Evolutionary conservation across 2,113 vertebrate genomes (phyloP).

Genomic region (Dryoscopus gambensis): DNA sequence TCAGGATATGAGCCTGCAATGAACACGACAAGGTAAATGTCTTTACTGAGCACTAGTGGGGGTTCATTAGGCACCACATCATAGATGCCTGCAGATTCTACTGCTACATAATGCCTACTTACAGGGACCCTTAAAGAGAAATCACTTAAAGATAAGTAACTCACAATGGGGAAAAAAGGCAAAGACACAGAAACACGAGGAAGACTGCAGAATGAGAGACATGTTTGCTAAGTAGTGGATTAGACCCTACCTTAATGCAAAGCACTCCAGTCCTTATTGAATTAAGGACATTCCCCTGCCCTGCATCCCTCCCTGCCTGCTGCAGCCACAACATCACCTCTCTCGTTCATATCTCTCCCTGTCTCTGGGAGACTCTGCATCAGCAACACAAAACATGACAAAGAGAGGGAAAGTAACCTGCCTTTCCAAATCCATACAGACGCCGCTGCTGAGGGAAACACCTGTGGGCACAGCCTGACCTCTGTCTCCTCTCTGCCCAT

Average conservation of each 20-base stretch:
- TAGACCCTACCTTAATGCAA: not conserved
- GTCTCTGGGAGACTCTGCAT: not conserved
- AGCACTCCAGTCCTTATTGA: not conserved
- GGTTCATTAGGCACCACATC: not conserved
- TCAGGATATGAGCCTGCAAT: not conserved
- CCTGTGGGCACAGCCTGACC: not conserved
- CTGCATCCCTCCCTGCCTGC: not conserved
- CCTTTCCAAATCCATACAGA: fast-evolving
- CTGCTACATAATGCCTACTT: not conserved
- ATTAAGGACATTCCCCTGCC: not conserved
- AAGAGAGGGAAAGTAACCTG: not conserved
- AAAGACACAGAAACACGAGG: not conserved
- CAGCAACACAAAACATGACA: not conserved
- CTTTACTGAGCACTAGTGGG: not conserved
- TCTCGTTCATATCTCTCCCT: fast-evolving
- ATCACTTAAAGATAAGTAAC: not conserved
- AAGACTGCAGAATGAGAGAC: not conserved
- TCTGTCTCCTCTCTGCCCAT: fast-evolving
- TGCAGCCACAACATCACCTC: not conserved
- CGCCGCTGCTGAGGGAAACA: fast-evolving
- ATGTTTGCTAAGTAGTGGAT: not conserved
- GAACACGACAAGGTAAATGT: not conserved
- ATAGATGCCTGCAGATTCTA: not conserved
- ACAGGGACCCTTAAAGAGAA: not conserved
- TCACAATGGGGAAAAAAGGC: not conserved